Evolutionary conservation across 2,797 vertebrate species (phyloP), one percentile per base, ranked within the genome.

Genomic region (Scleropages formosus): DNA sequence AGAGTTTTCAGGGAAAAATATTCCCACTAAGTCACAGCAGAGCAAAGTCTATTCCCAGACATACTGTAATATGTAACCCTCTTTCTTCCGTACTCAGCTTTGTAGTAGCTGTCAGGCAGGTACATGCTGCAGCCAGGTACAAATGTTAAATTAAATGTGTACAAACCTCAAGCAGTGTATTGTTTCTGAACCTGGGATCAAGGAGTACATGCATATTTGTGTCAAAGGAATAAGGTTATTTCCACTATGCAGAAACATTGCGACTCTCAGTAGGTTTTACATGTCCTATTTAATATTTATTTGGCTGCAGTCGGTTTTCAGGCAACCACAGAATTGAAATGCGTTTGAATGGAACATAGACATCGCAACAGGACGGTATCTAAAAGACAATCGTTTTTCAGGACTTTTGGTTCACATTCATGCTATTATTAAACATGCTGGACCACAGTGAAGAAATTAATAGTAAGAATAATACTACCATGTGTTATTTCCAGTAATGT

Each of bases 141-240:
- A 82, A 79, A 78, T 82, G 82, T 80, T 80, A 81, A 82, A 82
- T 80, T 79, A 81, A 84, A 84, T 79, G 66, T 68, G 56, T 70
- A 79, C 73, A 82, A 79, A 80, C 82, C 80, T 84, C 81, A 58
- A 76, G 83, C 78, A 82, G 86, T 75, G 85, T 81, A 83, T 81
- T 82, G 80, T 82, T 82, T 82, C 82, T 78, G 72, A 72, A 84
- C 82, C 82, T 74, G 79, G 80, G 80, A 86, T 88, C 85, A 87
- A 66, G 79, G 80, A 76, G 79, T 80, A 76, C 78, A 82, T 77
- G 81, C 84, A 72, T 84, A 51, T 27, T 85, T 80, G 79, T 83
- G 84, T 85, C 80, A 83, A 75, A 59, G 80, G 84, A 86, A 89
- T 89, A 84, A 84, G 85, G 84, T 68, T 62, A 81, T 87, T 85